Evolutionary conservation across 2,888 invertebrate genomes (phyloP).

Genomic region (Pogonocherus hispidulus): DNA sequence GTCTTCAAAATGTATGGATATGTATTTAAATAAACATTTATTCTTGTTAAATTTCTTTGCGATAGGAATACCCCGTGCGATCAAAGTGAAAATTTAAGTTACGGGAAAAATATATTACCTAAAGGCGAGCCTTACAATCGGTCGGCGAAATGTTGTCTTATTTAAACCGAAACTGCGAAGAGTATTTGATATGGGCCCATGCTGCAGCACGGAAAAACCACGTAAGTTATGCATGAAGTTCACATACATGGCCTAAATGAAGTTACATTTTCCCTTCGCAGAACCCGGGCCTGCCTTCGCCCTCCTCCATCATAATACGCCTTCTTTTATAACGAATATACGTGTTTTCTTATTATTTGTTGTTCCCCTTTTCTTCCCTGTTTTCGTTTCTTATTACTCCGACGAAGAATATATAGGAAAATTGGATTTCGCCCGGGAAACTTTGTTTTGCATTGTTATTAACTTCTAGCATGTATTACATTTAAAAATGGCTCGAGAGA

Average conservation of each 20-base stretch:
- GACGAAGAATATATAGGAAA: slow-evolving; percentile 15
- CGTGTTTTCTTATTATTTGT: slow-evolving; percentile 49
- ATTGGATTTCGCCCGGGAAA: slow-evolving; percentile 29
- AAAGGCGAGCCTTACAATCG: slow-evolving; percentile 51
- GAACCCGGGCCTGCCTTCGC: slow-evolving; percentile 42
- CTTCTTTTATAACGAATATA: slow-evolving; percentile 52
- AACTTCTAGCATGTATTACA: slow-evolving; percentile 36
- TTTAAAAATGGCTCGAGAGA: neutral
- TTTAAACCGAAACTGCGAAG: slow-evolving; percentile 33
- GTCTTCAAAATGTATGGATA: no score
- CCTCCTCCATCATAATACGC: slow-evolving; percentile 52
- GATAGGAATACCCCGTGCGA: slow-evolving; percentile 1
- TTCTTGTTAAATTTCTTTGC: slow-evolving; percentile 1
- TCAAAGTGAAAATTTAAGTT: slow-evolving; percentile 47
- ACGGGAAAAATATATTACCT: slow-evolving; percentile 53
- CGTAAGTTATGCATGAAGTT: slow-evolving; percentile 56
- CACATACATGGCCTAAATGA: slow-evolving; percentile 55
- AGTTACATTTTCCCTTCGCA: slow-evolving; percentile 53
- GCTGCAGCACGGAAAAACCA: slow-evolving; percentile 40
- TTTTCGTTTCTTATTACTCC: slow-evolving; percentile 30
- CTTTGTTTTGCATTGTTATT: slow-evolving; percentile 33
- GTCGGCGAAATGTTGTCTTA: slow-evolving; percentile 39
- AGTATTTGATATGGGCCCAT: slow-evolving; percentile 34
- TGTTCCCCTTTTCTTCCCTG: slow-evolving; percentile 32
- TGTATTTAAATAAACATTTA: slow-evolving; percentile 7